These are phyloP conservation scores for Rhogogaster chlorosoma DNA, from an alignment of 2,888 invertebrate genomes.

Conservation along the genomic window DNA sequence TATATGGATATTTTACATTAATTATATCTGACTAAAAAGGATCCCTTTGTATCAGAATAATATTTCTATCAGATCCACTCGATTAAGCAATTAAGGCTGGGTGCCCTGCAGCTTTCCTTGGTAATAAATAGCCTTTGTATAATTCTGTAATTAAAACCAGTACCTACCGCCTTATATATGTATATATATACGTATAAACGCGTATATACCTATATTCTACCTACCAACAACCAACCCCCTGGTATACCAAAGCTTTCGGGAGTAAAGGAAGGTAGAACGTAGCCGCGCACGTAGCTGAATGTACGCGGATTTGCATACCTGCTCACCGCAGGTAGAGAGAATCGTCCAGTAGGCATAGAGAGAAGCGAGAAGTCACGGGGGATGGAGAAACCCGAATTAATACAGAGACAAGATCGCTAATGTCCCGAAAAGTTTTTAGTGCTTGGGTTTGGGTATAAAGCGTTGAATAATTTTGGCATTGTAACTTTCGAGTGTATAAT, in stretches of 20 bases:
- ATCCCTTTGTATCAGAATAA: constrained; percentile 59
- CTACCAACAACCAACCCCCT: constrained; percentile 7
- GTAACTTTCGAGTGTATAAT: constrained; percentile 50
- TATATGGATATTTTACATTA: constrained; percentile 61
- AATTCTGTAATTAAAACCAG: constrained; percentile 62
- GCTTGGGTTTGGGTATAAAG: constrained; percentile 57
- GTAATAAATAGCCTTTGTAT: constrained; percentile 56
- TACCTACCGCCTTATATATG: constrained; percentile 34
- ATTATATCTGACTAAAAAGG: constrained; percentile 58
- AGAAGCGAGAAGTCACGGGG: background rate
- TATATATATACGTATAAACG: background rate
- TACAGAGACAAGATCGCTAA: constrained; percentile 69
- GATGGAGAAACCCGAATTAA: constrained; percentile 34
- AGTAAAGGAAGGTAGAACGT: constrained; percentile 1
- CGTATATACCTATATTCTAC: constrained; percentile 3
- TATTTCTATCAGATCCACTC: constrained; percentile 63
- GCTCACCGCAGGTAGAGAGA: constrained; percentile 63
- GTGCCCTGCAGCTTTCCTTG: constrained; percentile 50
- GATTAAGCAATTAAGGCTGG: constrained; percentile 65
- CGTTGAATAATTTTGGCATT: constrained; percentile 59
- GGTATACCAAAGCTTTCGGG: background rate
- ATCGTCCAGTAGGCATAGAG: constrained; percentile 10
- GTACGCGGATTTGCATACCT: constrained; percentile 69
- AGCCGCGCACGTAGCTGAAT: background rate
- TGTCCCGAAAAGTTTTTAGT: constrained; percentile 70